Base-by-base conservation (phyloP, 2,888 invertebrate genomes). In the Eilema sororculum region DNA sequence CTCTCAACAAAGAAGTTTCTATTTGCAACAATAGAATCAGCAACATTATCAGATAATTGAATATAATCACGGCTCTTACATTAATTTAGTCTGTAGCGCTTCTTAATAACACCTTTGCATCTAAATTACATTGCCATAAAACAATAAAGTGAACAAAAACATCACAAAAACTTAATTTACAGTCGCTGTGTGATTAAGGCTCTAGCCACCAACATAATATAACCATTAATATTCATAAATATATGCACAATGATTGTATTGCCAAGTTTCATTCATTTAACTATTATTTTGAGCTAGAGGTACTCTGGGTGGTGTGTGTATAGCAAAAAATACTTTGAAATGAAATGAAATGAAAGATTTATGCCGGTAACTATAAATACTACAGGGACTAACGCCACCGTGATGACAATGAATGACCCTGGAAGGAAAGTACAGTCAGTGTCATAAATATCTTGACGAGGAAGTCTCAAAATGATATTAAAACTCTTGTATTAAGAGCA, bases 31-130 rank as follows among this genome's bases (percentile, higher is more conserved):
- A 52, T 52, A 52, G n/a, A 52, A 52, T n/a, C 52, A 2, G 9
- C 52, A 52, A 9, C n/a, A 52, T 52, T n/a, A 52, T n/a, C 52
- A 52, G 52, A n/a, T 52, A 52, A 52, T 52, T 52, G 52, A 20
- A n/a, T 52, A 52, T 52, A 52, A 52, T 52, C 52, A n/a, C 52
- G n/a, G 52, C n/a, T n/a, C n/a, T 9, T n/a, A 52, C n/a, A 52
- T n/a, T n/a, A 52, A 52, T 37, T 37, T 8, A 22, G 16, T 62
- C 16, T 62, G 24, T 62, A 24, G 37, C 37, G 24, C 24, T 33
- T 62, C 52, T n/a, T 33, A 60, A n/a, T 60, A 60, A 16, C 59
- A 59, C 28, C 59, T 62, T 10, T n/a, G n/a, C 30, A 52, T n/a
- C 52, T 46, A 52, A 46, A 52, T 64, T 64, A 52, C 28, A 64